Conservation (phyloP, 2,888 invertebrate species). For the Myopa testacea region DNA sequence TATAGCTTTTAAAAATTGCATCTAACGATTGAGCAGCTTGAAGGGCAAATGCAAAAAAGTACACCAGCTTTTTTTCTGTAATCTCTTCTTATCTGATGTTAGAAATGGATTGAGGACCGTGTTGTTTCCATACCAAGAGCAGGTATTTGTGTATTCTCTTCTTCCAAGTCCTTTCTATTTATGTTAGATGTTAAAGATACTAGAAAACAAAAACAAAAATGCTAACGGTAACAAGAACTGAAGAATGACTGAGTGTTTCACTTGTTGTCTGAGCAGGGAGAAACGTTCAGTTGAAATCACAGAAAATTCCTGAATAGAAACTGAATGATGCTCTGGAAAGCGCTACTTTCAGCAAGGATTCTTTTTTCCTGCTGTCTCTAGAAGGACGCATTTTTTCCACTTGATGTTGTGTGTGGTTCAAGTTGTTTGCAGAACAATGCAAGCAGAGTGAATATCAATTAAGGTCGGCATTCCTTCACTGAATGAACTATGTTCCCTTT, state of each 20-base stretch:
- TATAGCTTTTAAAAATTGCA: neutral
- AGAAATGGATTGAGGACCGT: neutral
- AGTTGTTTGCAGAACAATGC: slow-evolving; percentile 27
- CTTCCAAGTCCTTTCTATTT: neutral
- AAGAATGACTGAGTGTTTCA: neutral
- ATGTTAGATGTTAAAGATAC: neutral
- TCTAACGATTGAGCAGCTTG: neutral
- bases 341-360: neutral
- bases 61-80: neutral
- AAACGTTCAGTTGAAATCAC: slow-evolving; percentile 12
- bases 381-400: neutral
- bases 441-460: slow-evolving; percentile 34
- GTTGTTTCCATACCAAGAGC: neutral
- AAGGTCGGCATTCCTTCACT: slow-evolving; percentile 14
- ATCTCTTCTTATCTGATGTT: neutral
- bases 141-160: neutral
- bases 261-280: neutral
- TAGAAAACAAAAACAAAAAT: neutral
- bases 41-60: no score
- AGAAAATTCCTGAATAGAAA: slow-evolving; percentile 4
- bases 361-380: neutral
- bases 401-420: slow-evolving; percentile 2
- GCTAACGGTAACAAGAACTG: neutral
- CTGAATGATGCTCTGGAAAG: neutral
- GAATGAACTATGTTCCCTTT: neutral